These are phyloP conservation scores for Ondatra zibethicus DNA, from an alignment of 2,113 vertebrate species.

Conservation along the genomic window DNA sequence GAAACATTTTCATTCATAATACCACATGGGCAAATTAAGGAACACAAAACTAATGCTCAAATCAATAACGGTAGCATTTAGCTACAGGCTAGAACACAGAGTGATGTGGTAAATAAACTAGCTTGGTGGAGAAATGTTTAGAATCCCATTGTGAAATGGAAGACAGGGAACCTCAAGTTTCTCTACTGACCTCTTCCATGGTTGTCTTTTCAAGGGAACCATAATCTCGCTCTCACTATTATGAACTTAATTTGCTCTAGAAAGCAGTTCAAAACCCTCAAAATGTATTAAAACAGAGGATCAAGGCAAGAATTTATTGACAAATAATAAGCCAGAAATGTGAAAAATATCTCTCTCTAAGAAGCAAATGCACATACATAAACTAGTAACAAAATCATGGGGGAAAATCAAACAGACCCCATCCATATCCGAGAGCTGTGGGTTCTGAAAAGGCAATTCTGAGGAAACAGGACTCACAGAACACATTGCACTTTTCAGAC, in stretches of 20 bases:
- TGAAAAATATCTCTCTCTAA: neutral
- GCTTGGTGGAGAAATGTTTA: conserved; percentile 63
- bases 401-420: neutral
- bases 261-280: conserved; percentile 28
- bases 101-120: conserved; percentile 79
- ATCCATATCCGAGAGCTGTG: neutral
- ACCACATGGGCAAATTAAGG: conserved; percentile 79
- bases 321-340: neutral
- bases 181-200: neutral
- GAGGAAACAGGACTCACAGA: neutral
- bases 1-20: conserved; percentile 81
- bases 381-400: neutral
- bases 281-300: conserved; percentile 30
- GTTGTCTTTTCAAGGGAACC: neutral
- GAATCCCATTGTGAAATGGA: conserved; percentile 66
- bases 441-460: neutral
- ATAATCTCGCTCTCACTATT: conserved; percentile 4
- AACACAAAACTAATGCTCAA: conserved; percentile 78
- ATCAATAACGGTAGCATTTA: conserved; percentile 81
- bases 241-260: conserved; percentile 3
- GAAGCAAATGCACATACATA: neutral
- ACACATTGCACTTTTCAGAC: neutral
- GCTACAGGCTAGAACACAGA: conserved; percentile 74
- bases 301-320: conserved; percentile 16
- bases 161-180: conserved; percentile 29